Conservation (phyloP, 2,797 vertebrate genomes). For the Eremophila alpestris region DNA sequence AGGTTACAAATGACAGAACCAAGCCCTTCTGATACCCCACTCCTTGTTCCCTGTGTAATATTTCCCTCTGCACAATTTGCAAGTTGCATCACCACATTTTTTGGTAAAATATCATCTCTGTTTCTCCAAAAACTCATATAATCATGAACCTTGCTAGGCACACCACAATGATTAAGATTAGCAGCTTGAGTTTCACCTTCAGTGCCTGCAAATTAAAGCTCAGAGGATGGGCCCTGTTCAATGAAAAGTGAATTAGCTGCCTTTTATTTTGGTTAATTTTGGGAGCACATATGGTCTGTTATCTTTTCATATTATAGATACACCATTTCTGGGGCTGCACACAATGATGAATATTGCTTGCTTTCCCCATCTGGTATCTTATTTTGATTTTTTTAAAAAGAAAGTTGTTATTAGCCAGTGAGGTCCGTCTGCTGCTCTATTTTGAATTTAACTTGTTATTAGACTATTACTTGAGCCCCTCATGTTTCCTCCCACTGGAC, state of each 20-base stretch:
- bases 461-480: neutral
- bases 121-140: neutral
- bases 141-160: neutral
- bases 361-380: neutral
- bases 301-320: slow-evolving; percentile 1
- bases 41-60: neutral
- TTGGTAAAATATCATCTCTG: neutral
- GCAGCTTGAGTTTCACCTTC: slow-evolving; percentile 25
- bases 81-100: neutral
- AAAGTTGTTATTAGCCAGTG: neutral
- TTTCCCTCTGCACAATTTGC: neutral
- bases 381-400: neutral
- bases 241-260: slow-evolving; percentile 9
- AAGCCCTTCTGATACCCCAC: neutral
- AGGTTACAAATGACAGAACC: neutral
- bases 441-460: neutral
- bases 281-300: neutral
- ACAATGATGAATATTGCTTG: neutral
- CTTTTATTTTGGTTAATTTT: slow-evolving; percentile 29
- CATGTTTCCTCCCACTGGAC: neutral
- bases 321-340: neutral
- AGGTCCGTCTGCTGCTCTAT: neutral
- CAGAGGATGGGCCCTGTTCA: neutral
- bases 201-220: neutral
- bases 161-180: neutral